phyloP scores from a whole-genome alignment of 2,797 vertebrate species.

The Merluccius polli region DNA sequence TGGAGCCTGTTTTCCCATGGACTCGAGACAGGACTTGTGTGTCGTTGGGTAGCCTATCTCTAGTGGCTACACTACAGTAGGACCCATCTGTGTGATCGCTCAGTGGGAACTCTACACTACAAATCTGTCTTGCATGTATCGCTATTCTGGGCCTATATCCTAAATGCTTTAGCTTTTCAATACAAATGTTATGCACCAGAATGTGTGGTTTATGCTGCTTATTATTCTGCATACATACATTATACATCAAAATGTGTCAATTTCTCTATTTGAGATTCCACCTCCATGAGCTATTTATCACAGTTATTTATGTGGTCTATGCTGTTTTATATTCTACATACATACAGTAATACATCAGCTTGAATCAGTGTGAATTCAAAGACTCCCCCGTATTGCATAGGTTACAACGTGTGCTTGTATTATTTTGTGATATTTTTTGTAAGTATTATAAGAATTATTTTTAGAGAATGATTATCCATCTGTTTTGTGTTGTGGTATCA shows the following conservation, averaged over 20 bases:
- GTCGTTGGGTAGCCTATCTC: background rate
- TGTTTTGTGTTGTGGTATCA: too few relatives aligned
- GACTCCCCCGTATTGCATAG: background rate
- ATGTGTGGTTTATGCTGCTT: background rate
- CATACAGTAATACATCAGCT: background rate
- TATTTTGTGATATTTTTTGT: background rate
- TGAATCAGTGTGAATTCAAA: background rate
- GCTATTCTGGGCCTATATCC: background rate
- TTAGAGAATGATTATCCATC: background rate
- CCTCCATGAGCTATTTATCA: background rate
- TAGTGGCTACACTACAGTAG: background rate
- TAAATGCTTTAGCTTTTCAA: background rate
- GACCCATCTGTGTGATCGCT: background rate
- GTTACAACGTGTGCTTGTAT: background rate
- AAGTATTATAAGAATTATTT: background rate
- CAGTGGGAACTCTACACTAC: background rate
- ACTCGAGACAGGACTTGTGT: background rate
- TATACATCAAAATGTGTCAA: background rate
- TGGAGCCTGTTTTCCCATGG: background rate
- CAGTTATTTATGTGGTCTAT: background rate
- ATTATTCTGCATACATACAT: background rate
- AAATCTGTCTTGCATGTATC: background rate
- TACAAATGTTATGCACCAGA: background rate
- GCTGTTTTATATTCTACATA: background rate
- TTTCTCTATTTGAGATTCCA: background rate